Evolutionary conservation across 2,888 invertebrate species (phyloP), one percentile per base, ranked within the genome.

Genomic region (Ceratothoa steindachneri): DNA sequence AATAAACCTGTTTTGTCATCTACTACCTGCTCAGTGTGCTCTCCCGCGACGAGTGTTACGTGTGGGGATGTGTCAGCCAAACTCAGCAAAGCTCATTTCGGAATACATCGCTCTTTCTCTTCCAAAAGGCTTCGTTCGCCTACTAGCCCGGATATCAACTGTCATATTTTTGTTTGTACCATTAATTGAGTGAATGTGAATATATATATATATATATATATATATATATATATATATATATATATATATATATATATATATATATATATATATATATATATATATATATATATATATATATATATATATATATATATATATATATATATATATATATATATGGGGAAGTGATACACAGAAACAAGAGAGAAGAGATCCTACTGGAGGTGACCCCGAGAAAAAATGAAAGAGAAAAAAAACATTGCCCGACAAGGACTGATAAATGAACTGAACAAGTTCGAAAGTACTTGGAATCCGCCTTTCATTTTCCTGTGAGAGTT

Each of bases 121-220:
- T 24, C 24, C 60, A 41, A 41, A 41, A 41, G 15, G 28, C 19
- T 28, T 65, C 65, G 28, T 22, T 22, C 24, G 24, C 65, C 65
- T 19, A 27, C 27, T n/a, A 15, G 3, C 5, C 65, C 24, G 24
- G 7, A 12, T 22, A 9, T 22, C 65, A 4, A 15, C 65, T 12
- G 65, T 5, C 24, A 9, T 27, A 22, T 65, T 65, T 65, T 22
- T 9, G 28, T 28, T 5, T 19, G 19, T 24, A 27, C 2, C 24
- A 65, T 12, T 65, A 28, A 27, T 65, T 12, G 7, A 22, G 27
- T 65, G 28, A 22, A 53, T 53, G 28, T 27, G 28, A 27, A 24
- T 65, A 65, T 65, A 65, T 65, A 53, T 24, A 9, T 24, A 65
- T 65, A 65, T 65, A 65, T 65, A 65, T 65, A 66, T 66, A 66